Percentiles rank a stretch among this genome's conserved stretches.
Evolutionary conservation across 2,797 vertebrate species (phyloP).

Genomic region (Notamacropus eugenii): DNA sequence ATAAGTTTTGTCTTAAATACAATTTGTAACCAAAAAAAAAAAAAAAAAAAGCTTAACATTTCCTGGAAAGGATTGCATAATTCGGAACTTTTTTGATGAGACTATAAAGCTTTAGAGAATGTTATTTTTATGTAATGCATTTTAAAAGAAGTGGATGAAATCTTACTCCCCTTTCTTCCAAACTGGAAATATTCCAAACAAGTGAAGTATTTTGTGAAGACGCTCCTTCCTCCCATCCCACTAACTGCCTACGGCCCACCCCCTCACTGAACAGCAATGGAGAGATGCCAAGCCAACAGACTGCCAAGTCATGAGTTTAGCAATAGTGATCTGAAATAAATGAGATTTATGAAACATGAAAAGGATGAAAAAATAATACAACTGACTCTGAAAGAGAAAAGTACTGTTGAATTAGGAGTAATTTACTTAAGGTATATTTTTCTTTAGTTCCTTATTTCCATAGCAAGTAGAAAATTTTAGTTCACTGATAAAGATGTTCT

Average conservation of each 20-base stretch:
- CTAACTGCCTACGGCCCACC: not conserved
- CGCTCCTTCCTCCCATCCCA: not conserved
- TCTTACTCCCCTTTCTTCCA: conserved; percentile 22
- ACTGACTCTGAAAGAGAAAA: not conserved
- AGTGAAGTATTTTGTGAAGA: conserved; percentile 67
- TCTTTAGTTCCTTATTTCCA: not conserved
- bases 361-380: conserved; percentile 11
- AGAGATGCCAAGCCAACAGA: not conserved
- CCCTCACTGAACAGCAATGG: conserved; percentile 45
- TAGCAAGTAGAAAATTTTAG: not conserved
- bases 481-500: not conserved
- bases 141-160: conserved; percentile 42
- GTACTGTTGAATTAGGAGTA: not conserved
- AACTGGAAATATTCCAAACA: conserved; percentile 52
- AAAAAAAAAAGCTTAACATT: not conserved
- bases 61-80: not conserved
- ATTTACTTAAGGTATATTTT: not conserved
- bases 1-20: not conserved
- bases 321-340: not conserved
- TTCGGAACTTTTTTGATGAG: not conserved
- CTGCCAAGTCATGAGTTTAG: conserved; percentile 55
- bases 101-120: not conserved
- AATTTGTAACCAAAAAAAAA: not conserved
- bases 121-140: conserved; percentile 14
- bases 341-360: conserved; percentile 3